Base-by-base conservation (phyloP, 2,797 vertebrate species). In the Antennarius maculatus region DNA sequence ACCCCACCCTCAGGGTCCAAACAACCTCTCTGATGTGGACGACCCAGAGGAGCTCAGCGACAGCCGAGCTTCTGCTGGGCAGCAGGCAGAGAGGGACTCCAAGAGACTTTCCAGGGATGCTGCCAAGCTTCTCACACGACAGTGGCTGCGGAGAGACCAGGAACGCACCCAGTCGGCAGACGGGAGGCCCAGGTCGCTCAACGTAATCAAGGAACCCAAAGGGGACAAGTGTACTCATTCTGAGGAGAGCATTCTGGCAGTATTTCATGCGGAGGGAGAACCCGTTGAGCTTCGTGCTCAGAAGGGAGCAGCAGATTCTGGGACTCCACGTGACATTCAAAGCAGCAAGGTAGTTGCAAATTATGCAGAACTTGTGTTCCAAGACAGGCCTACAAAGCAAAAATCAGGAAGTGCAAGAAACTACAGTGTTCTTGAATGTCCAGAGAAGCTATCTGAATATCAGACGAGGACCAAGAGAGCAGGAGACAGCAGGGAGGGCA, bases 241-340 rank as follows among this genome's bases (percentile, higher is more conserved):
- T 7, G 95, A 96, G 78, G 95, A 96, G 81, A 95, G 94, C 60
- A 79, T 95, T 37, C 86, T 89, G 0, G 86, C 94, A 16, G 90
- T 96, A 86, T 95, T 95, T 56, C 94, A 96, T 74, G 94, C 93
- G 2, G 93, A 95, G 45, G 94, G 94, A 14, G 92, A 95, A 63
- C 94, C 95, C 6, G 93, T 96, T 77, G 93, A 95, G 83, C 91
- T 96, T 58, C 92, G 91, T 76, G 90, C 94, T 64, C 92, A 92
- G 76, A 94, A 92, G 75, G 88, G 90, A 23, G 79, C 88, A 57
- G 66, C 84, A 73, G 81, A 87, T 74, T 84, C 89, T 43, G 84
- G 89, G 61, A 84, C 87, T 73, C 89, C 41, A 85, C 90, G 90
- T 74, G 91, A 92, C 61, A 71, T 89, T 71, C 87, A 92, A 69